These are phyloP conservation scores for Glaucopsyche alexis DNA, from an alignment of 2,888 invertebrate genomes.

Conservation along the genomic window DNA sequence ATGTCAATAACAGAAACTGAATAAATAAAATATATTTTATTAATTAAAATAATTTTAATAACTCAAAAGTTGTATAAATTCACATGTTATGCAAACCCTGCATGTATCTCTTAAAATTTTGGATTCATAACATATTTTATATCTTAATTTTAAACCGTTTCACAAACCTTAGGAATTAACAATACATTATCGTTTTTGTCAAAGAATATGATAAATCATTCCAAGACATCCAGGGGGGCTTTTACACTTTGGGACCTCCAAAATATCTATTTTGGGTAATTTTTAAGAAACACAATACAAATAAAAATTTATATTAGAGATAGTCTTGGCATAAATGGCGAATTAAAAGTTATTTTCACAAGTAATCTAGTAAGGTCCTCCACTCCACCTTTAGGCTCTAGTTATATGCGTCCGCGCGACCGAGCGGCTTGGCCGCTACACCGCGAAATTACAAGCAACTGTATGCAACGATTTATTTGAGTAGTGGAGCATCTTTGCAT, in stretches of 20 bases:
- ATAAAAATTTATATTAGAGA: neutral
- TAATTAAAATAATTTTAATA: slow-evolving; percentile 21
- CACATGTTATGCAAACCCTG: slow-evolving; percentile 19
- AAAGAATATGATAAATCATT: slow-evolving; percentile 38
- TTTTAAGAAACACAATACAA: neutral
- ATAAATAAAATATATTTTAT: slow-evolving; percentile 17
- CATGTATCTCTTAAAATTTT: slow-evolving; percentile 1
- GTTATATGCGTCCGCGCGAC: no score
- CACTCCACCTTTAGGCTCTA: no score
- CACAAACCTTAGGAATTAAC: slow-evolving; percentile 22
- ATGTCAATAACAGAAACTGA: neutral
- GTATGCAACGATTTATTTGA: no score
- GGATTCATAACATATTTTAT: slow-evolving; percentile 15
- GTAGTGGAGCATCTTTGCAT: no score
- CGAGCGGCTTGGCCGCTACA: no score
- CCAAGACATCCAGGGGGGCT: slow-evolving; percentile 40
- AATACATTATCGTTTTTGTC: slow-evolving; percentile 16
- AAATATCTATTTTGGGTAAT: no score
- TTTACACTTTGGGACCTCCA: neutral
- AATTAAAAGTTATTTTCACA: neutral
- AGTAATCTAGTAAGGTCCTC: neutral
- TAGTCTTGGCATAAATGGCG: neutral
- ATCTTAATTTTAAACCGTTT: slow-evolving; percentile 17
- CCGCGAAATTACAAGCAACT: no score
- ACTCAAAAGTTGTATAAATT: slow-evolving; percentile 29